Evolutionary conservation across 2,888 invertebrate genomes (phyloP), one percentile per base, ranked within the genome.

Genomic region (Ectemnius lituratus): DNA sequence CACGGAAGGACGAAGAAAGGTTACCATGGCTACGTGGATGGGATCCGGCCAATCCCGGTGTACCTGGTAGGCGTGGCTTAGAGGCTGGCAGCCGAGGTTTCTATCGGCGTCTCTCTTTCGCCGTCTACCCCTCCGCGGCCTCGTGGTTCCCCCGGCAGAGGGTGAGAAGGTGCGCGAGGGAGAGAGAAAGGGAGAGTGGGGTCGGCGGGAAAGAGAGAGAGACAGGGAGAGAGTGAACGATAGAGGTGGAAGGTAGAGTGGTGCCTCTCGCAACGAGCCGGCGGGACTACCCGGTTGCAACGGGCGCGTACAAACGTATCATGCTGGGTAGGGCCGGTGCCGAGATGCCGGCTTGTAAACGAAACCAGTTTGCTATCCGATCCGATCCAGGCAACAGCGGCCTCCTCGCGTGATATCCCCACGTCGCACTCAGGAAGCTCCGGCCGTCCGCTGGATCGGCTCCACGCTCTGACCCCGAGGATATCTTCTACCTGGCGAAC

Each of bases 21-120:
- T 90, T 88, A 84, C 88, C 85, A 92, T 92, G 92, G 92, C 91
- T 84, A 91, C 93, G 83, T 91, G 92, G 84, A 91, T 92, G 85
- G 92, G 91, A 91, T 92, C 92, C 88, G 92, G 92, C 88, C 91
- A 92, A 88, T 92, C 92, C 89, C 89, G 91, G 87, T 89, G 88
- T 78, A 88, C 90, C 85, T 89, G 86, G 82, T 90, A 90, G 88
- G 92, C 92, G 88, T 92, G 92, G 88, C 84, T 62, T 86, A 66
- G 79, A 80, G 87, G 87, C 88, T 87, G 87, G 88, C 84, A 79
- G 70, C 79, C 77, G 74, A 73, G 57, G 28, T 49, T 14, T 23
- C 16, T 75, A 45, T 72, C 63, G 56, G 62, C 20, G 70, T 80
- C 80, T 79, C 79, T 16, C 16, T 80, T 59, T 45, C 63, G n/a